phyloP scores from a whole-genome alignment of 2,797 vertebrate genomes.

The Acanthopagrus latus region DNA sequence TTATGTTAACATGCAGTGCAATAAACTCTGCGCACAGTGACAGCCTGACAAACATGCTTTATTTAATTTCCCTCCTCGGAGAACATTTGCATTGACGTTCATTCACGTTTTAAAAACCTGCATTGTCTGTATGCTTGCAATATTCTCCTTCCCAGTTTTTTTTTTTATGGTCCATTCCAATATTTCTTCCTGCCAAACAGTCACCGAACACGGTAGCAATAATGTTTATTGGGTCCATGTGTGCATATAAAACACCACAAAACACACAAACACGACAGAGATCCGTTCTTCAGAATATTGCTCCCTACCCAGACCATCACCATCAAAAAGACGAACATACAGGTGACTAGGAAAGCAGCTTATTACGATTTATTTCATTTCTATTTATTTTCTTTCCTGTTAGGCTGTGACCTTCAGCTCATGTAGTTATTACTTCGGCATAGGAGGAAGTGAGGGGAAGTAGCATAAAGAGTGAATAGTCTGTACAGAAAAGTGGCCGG shows the following conservation, averaged over 20 bases:
- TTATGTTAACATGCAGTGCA: neutral
- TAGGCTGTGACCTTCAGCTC: too few relatives aligned
- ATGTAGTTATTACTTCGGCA: too few relatives aligned
- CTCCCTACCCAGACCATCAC: neutral
- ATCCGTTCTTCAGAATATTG: neutral
- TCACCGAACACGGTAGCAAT: neutral
- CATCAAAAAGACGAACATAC: too few relatives aligned
- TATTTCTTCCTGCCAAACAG: neutral
- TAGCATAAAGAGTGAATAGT: too few relatives aligned
- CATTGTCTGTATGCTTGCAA: neutral
- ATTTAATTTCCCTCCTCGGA: constrained; percentile 22
- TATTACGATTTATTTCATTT: too few relatives aligned
- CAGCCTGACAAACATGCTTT: neutral
- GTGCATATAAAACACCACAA: neutral
- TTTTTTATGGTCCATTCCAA: neutral
- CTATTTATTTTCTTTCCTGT: too few relatives aligned
- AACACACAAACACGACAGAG: neutral
- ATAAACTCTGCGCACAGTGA: neutral
- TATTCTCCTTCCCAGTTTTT: neutral
- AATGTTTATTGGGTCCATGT: neutral
- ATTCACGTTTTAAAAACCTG: neutral
- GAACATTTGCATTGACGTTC: neutral
- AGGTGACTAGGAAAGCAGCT: too few relatives aligned
- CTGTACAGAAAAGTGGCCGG: too few relatives aligned
- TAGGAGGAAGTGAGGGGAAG: too few relatives aligned